phyloP scores from a whole-genome alignment of 2,797 vertebrate genomes.

The Ceyx erithaca region DNA sequence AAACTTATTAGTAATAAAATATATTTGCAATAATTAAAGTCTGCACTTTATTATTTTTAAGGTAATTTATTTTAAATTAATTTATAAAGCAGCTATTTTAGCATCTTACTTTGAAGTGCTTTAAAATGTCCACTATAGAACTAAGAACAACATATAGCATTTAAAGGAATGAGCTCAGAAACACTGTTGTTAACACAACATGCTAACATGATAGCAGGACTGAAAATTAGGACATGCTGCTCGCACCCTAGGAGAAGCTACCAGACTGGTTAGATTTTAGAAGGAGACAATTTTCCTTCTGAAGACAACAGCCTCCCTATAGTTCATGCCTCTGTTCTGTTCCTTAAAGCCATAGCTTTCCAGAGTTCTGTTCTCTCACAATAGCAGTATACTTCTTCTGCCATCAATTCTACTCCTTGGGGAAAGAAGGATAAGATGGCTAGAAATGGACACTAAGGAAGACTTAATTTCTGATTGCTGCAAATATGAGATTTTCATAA shows the following conservation, averaged over 20 bases:
- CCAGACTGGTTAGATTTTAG: neutral
- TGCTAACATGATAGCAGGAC: neutral
- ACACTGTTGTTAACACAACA: neutral
- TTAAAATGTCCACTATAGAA: neutral
- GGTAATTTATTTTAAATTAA: neutral
- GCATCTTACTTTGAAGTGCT: neutral
- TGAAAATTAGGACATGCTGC: conserved; percentile 12
- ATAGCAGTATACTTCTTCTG: neutral
- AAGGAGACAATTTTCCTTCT: neutral
- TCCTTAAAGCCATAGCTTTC: neutral
- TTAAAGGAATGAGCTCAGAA: neutral
- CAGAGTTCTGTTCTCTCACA: neutral
- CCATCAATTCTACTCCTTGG: neutral
- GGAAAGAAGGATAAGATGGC: neutral
- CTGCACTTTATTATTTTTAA: neutral
- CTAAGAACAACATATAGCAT: neutral
- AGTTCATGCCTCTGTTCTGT: neutral
- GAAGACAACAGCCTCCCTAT: neutral
- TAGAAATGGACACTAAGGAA: neutral
- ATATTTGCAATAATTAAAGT: neutral
- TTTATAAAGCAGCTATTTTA: neutral
- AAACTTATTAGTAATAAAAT: neutral
- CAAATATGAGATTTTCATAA: neutral
- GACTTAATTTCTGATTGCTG: neutral
- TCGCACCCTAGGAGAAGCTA: neutral